These are phyloP conservation scores for Oryzias celebensis DNA, from an alignment of 2,113 vertebrate genomes.

Conservation along the genomic window DNA sequence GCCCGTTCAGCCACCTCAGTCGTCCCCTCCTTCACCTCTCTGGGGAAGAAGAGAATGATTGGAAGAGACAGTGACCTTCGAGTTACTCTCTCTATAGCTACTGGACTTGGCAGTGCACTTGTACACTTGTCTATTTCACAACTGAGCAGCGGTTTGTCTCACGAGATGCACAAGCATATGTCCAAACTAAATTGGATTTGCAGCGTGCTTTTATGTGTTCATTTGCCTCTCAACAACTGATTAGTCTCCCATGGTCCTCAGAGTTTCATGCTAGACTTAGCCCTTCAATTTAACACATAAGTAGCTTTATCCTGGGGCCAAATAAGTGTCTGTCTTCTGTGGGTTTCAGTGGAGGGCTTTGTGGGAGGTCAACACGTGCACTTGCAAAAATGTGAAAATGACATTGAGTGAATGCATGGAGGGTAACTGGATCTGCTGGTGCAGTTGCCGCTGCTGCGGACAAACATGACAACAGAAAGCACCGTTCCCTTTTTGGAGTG, in stretches of 20 bases:
- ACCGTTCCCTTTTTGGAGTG: constrained; percentile 17
- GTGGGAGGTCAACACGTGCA: constrained; percentile 28
- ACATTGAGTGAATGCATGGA: constrained; percentile 47
- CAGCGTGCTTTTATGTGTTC: constrained; percentile 48
- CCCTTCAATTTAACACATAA: constrained; percentile 73
- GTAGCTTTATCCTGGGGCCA: constrained; percentile 70
- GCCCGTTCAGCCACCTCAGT: constrained; percentile 12
- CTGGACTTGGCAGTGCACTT: constrained; percentile 9
- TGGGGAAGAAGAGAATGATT: constrained; percentile 1
- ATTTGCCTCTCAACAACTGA: constrained; percentile 67
- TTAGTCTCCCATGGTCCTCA: constrained; percentile 64
- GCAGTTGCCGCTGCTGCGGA: constrained; percentile 33
- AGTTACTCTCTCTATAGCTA: constrained; percentile 13
- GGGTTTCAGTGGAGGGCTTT: constrained; percentile 54
- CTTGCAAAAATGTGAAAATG: constrained; percentile 59
- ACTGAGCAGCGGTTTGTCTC: constrained; percentile 23
- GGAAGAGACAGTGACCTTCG: constrained; percentile 12
- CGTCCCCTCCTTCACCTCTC: constrained; percentile 15
- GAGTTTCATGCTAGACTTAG: constrained; percentile 75
- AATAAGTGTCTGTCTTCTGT: constrained; percentile 67
- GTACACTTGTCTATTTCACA: constrained; percentile 38
- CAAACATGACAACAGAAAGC: constrained; percentile 45
- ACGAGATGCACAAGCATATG: constrained; percentile 25
- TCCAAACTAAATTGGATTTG: constrained; percentile 58
- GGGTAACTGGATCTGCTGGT: constrained; percentile 41